Evolutionary conservation across 30 jellyfish, hydroid and myxozoan genomes (phyloP).

Genomic region (Chrysaora quinquecirrha): DNA sequence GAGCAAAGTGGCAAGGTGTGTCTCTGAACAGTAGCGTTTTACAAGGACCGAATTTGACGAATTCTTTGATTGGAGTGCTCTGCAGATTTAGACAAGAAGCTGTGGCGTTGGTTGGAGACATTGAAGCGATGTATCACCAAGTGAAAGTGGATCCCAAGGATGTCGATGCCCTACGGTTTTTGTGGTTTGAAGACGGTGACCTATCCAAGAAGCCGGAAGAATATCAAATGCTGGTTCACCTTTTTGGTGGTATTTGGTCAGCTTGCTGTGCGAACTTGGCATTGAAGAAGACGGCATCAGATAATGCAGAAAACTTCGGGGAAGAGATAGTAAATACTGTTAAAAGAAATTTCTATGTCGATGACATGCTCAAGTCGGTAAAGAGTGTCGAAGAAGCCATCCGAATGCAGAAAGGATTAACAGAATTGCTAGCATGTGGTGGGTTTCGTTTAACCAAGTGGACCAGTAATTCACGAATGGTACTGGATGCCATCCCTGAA

Average conservation of each 20-base stretch:
- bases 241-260: constrained; percentile 22
- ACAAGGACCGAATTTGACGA: constrained; percentile 53
- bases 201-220: neutral
- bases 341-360: constrained; percentile 45
- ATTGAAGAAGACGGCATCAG: constrained; percentile 16
- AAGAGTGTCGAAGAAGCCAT: constrained; percentile 8
- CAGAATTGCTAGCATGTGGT: constrained; percentile 36
- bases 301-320: constrained; percentile 8
- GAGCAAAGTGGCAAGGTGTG: constrained; percentile 23
- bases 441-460: constrained; percentile 32
- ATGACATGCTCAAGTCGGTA: constrained; percentile 32
- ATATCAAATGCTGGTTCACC: constrained; percentile 35
- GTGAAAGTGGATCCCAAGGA: constrained; percentile 27
- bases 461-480: constrained; percentile 8
- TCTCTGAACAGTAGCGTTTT: constrained; percentile 19
- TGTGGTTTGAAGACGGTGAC: constrained; percentile 38
- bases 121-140: constrained; percentile 40
- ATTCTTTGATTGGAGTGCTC: constrained; percentile 26
- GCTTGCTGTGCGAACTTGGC: constrained; percentile 19
- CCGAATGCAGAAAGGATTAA: constrained; percentile 1
- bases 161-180: constrained; percentile 33
- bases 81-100: constrained; percentile 24
- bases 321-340: neutral
- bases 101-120: constrained; percentile 29
- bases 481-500: constrained; percentile 17